These are phyloP conservation scores for Aldabrachelys gigantea DNA, from an alignment of 2,113 vertebrate genomes.

Conservation along the genomic window DNA sequence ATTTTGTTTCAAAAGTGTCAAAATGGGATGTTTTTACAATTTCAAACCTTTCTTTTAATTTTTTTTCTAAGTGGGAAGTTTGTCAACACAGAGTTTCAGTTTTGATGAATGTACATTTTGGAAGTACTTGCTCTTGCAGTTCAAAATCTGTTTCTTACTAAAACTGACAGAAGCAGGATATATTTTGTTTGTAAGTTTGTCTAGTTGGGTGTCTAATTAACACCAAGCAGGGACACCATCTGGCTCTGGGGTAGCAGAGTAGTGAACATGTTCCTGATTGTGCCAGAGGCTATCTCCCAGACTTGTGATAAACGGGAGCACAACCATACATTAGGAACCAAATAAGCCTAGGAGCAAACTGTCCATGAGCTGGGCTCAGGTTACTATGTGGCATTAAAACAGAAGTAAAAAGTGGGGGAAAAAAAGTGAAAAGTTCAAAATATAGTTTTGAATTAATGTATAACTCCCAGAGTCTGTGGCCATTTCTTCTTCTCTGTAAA, in stretches of 20 bases:
- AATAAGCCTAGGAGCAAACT: neutral
- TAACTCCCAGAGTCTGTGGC: neutral
- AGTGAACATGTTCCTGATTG: neutral
- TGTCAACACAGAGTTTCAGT: neutral
- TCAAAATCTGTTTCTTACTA: neutral
- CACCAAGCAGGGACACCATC: neutral
- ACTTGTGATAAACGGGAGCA: neutral
- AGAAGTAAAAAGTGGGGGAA: neutral
- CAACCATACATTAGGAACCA: fast-evolving
- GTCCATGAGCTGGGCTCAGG: neutral
- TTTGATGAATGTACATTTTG: neutral
- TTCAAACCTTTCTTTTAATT: neutral
- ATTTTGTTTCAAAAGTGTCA: neutral
- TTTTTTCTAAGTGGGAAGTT: neutral
- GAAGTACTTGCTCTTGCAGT: neutral
- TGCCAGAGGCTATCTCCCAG: neutral
- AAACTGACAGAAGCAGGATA: neutral
- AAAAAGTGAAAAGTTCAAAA: neutral
- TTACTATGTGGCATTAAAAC: neutral
- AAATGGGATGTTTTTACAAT: neutral
- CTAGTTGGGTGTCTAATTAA: neutral
- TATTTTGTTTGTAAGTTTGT: neutral
- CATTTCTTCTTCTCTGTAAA: neutral
- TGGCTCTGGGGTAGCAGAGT: neutral
- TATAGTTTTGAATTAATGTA: neutral